phyloP scores from a whole-genome alignment of 2,113 vertebrate species.

The Hypanus sabinus region DNA sequence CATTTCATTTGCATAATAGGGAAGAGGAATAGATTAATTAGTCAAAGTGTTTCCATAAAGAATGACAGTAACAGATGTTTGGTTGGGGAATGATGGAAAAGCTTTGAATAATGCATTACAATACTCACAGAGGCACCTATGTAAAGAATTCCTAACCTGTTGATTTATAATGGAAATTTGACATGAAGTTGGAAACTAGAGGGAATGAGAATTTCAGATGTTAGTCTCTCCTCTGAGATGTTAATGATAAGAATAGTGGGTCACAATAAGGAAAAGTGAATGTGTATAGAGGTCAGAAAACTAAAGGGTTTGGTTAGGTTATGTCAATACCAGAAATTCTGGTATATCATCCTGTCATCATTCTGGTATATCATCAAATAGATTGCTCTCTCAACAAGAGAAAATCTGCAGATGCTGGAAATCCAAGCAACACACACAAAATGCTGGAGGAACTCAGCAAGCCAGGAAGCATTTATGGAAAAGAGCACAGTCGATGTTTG shows the following conservation, averaged over 20 bases:
- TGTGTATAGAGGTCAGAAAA: not conserved
- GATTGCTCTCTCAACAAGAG: not conserved
- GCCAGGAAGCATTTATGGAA: too few relatives aligned
- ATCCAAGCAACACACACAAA: too few relatives aligned
- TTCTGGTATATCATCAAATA: not conserved
- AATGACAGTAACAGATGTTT: too few relatives aligned
- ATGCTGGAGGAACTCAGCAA: too few relatives aligned
- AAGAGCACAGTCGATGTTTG: too few relatives aligned
- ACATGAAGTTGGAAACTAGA: not conserved
- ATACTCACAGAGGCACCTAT: not conserved
- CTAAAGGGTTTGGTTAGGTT: not conserved
- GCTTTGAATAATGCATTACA: not conserved
- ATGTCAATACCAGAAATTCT: not conserved
- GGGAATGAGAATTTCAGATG: not conserved
- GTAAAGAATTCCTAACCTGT: not conserved
- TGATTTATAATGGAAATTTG: not conserved
- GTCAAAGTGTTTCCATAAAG: not conserved
- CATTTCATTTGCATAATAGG: not conserved
- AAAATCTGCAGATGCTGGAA: too few relatives aligned
- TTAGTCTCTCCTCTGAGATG: not conserved
- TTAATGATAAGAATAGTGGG: not conserved
- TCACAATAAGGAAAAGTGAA: not conserved
- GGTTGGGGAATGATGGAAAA: too few relatives aligned
- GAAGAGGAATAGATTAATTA: not conserved
- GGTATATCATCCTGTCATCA: not conserved